A percentile compares a stretch with the other conserved stretches of the same genome.
phyloP scores from a whole-genome alignment of 2,113 vertebrate species.

The Thamnaconus septentrionalis region DNA sequence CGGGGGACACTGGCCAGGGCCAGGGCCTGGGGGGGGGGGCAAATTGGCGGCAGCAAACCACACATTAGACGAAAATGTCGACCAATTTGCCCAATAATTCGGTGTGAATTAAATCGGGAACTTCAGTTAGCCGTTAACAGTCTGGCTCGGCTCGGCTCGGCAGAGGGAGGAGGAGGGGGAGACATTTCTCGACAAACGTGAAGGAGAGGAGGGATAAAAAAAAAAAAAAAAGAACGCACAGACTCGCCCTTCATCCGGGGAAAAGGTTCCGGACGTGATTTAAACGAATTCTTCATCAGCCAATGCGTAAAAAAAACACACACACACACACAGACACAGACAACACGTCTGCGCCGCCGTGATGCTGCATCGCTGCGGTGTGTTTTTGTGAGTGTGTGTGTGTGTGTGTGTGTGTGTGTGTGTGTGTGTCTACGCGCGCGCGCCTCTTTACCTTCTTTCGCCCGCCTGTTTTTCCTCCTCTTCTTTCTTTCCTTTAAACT shows the following conservation, averaged over 20 bases:
- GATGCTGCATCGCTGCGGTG: slow-evolving; percentile 24
- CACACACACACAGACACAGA: background rate
- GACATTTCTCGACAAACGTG: too few relatives aligned
- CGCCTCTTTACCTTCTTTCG: slow-evolving; percentile 39
- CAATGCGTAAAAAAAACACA: background rate
- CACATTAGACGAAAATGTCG: rapidly evolving
- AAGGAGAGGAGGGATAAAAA: too few relatives aligned
- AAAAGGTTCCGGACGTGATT: too few relatives aligned
- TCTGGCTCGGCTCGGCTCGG: too few relatives aligned
- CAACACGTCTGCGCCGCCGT: background rate
- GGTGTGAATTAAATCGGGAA: slow-evolving; percentile 12
- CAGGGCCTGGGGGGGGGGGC: too few relatives aligned
- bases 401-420: slow-evolving; percentile 7
- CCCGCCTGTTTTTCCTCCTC: background rate
- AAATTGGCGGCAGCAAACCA: background rate
- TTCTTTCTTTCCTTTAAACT: too few relatives aligned
- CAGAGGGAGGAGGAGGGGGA: too few relatives aligned
- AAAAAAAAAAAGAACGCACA: too few relatives aligned
- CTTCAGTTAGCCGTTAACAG: background rate
- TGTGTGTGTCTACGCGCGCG: slow-evolving; percentile 12
- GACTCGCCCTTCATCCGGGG: too few relatives aligned
- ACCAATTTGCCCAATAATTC: background rate
- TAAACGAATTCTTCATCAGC: background rate
- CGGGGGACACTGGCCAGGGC: too few relatives aligned
- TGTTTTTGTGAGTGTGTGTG: slow-evolving; percentile 24